phyloP scores from a whole-genome alignment of 2,888 invertebrate species.

The Epirrhoe alternata region DNA sequence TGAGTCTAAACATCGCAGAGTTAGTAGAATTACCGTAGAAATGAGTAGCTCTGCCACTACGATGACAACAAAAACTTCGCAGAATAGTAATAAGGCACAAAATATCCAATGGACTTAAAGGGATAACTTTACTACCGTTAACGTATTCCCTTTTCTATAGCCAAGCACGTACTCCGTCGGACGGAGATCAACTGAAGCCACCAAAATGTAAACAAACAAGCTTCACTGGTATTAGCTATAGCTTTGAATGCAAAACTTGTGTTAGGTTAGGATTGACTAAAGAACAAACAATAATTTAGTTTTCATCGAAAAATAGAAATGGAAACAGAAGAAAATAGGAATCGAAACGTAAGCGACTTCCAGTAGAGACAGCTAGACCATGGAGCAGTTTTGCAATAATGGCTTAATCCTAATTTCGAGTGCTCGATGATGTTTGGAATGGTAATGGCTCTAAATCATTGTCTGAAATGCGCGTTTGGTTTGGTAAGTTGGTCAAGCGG shows the following conservation, averaged over 20 bases:
- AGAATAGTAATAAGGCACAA: slow-evolving; percentile 47
- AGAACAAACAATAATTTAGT: neutral
- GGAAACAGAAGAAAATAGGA: neutral
- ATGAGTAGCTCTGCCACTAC: slow-evolving; percentile 3
- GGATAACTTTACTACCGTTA: slow-evolving; percentile 42
- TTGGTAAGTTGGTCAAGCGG: slow-evolving; percentile 74
- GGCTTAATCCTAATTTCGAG: slow-evolving; percentile 58
- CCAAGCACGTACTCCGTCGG: slow-evolving; percentile 46
- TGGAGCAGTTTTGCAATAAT: slow-evolving; percentile 52
- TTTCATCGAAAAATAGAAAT: neutral
- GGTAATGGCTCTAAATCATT: slow-evolving; percentile 71
- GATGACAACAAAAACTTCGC: slow-evolving; percentile 33
- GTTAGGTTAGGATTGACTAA: neutral
- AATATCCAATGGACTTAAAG: slow-evolving; percentile 52
- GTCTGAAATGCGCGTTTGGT: slow-evolving; percentile 61
- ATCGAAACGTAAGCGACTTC: slow-evolving; percentile 3
- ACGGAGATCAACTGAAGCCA: slow-evolving; percentile 39
- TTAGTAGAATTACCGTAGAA: slow-evolving; percentile 1
- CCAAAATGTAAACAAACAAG: slow-evolving; percentile 46
- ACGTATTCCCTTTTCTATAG: slow-evolving; percentile 48
- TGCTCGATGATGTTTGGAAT: slow-evolving; percentile 64
- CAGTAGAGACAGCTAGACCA: slow-evolving; percentile 12
- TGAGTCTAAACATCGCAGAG: neutral
- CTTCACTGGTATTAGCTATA: slow-evolving; percentile 42
- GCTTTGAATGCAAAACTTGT: slow-evolving; percentile 19